Evolutionary conservation across 2,113 vertebrate genomes (phyloP).

Genomic region (Fregetta grallaria): DNA sequence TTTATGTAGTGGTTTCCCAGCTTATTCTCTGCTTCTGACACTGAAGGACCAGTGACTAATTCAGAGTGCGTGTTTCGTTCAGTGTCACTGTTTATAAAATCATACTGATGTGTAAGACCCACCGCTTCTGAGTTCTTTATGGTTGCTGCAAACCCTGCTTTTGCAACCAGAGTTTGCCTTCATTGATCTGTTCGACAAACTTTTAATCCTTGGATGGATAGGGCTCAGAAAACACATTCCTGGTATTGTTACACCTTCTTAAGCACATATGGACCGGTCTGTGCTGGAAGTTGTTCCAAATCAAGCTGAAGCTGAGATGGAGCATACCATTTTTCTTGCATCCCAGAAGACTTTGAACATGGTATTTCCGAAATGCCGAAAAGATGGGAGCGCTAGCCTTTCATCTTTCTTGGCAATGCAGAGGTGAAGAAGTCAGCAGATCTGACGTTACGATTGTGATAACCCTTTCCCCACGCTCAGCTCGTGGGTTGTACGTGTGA

Average conservation of each 20-base stretch:
- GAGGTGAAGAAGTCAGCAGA: not conserved
- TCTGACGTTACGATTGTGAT: not conserved
- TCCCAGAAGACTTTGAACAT: not conserved
- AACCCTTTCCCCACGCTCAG: not conserved
- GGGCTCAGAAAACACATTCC: not conserved
- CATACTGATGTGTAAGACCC: not conserved
- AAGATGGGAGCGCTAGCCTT: not conserved
- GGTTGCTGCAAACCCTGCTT: not conserved
- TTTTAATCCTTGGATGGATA: not conserved
- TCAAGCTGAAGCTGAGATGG: not conserved
- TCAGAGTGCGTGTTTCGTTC: not conserved
- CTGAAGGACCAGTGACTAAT: not conserved
- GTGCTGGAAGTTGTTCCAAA: not conserved
- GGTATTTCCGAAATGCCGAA: not conserved
- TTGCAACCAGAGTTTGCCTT: not conserved
- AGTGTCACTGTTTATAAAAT: not conserved
- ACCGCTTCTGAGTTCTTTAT: not conserved
- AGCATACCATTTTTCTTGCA: not conserved
- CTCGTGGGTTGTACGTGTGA: accelerated
- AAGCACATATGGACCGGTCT: not conserved
- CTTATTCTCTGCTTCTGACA: not conserved
- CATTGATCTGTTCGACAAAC: not conserved
- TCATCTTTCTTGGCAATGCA: not conserved
- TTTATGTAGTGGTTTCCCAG: not conserved
- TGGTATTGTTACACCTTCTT: not conserved